Evolutionary conservation across 2,113 vertebrate species (phyloP), one percentile per base, ranked within the genome.

Genomic region (Physeter macrocephalus): DNA sequence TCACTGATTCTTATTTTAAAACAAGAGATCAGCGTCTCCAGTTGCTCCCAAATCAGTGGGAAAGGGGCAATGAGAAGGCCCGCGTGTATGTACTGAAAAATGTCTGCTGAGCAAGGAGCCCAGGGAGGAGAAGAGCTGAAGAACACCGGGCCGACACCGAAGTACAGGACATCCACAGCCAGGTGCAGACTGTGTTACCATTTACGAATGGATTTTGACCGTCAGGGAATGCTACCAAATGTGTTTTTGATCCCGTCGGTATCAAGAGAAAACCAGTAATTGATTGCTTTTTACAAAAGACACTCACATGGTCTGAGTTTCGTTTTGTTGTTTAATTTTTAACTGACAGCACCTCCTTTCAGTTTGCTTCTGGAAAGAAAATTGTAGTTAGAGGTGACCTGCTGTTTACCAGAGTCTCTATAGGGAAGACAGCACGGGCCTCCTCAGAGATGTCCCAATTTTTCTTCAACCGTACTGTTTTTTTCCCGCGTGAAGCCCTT

Each of bases 111-210:
- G 54, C 21, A 3, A 27, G 61, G 72, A 23, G 12, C 6, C 21
- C 8, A 49, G 17, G 43, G 7, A 52, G 82, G 54, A 54, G 74
- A 8, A 59, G 39, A 6, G 12, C 10, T 39, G 21, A 46, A 25
- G 80, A 13, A 2, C 0, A 0, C 0, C 0, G 41, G 1, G 14
- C 54, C 13, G 0, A 3, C 3, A 1, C 0, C 2, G 92, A 49
- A 49, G 20, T 0, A 1, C 29, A 0, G 0, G 46, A 21, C 61
- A 3, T 6, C 46, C n/a, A 7, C 2, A 10, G 23, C 49, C 2
- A 2, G 54, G 41, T 15, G 2, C 3, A 4, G 72, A 3, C 13
- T 5, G 49, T 6, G 52, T 17, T 5, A 34, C 66, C 57, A 0
- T 6, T 39, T 6, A 5, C 12, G 0, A 1, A 2, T 18, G 87